Evolutionary conservation across 2,797 vertebrate genomes (phyloP), one percentile per base, ranked within the genome.

Genomic region (Adelosebastes latens): DNA sequence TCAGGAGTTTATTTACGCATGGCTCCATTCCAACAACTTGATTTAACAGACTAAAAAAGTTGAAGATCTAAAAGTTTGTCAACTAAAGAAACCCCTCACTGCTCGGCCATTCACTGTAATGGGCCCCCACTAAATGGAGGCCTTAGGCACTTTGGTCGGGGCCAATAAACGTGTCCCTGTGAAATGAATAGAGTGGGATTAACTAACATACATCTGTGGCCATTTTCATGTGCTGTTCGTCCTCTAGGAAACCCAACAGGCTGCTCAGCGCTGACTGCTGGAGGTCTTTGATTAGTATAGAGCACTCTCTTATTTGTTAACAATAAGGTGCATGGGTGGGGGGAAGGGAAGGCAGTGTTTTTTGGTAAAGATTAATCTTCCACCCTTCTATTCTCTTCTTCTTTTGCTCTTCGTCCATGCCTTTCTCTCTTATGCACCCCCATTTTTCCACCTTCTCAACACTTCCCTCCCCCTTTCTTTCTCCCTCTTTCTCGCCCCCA

Each of bases 361-460:
- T 93, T 93, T 92, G 92, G 87, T 93, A 86, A 94, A 95, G 94
- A 96, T 96, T 96, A 96, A 96, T 96, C 95, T 95, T 95, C 92
- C 89, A 91, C 93, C 92, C 88, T 80, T 92, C 93, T 85, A 92
- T 95, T 95, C 89, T 95, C 79, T 84, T 92, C 79, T 76, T 88
- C 83, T 84, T 83, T 90, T 91, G 83, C 89, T 82, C 77, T 90
- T 86, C 76, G 62, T 90, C 84, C 86, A 81, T 84, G 84, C 89
- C 85, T 90, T 87, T 92, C 82, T 89, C 89, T 85, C 88, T 72
- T 68, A 75, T 87, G 80, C 74, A 66, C 76, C 85, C 87, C 81
- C 73, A 75, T 88, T 92, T 92, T 90, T 90, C 82, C 78, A 90
- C 90, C 91, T 85, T 91, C 90, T 91, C 88, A 89, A 77, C 90